Evolutionary conservation across 2,888 invertebrate species (phyloP).

Genomic region (Empis livida): DNA sequence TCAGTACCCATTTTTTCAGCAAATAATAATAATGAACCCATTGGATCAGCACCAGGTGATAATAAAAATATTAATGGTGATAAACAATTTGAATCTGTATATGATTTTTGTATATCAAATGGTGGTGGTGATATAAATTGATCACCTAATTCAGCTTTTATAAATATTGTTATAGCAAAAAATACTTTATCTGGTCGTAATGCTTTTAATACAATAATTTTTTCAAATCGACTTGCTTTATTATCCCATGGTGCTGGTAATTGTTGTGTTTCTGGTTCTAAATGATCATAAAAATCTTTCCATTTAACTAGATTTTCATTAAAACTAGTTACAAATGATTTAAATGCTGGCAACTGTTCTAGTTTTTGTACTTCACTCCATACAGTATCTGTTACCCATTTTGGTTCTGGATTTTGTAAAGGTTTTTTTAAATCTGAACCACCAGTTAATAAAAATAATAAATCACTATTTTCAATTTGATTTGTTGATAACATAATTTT

Average conservation of each 20-base stretch:
- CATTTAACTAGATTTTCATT: constrained; percentile 39
- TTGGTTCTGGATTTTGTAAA: constrained; percentile 52
- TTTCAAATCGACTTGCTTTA: constrained; percentile 56
- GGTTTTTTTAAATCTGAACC: constrained; percentile 14
- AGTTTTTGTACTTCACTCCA: constrained; percentile 74
- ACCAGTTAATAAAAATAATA: constrained; percentile 65
- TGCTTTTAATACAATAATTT: constrained; percentile 63
- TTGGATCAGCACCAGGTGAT: constrained; percentile 81
- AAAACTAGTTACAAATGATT: constrained; percentile 50
- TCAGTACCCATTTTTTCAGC: constrained; percentile 67
- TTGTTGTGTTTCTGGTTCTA: constrained; percentile 52
- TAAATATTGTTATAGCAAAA: constrained; percentile 63
- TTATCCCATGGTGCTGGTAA: constrained; percentile 54
- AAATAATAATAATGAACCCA: constrained; percentile 40
- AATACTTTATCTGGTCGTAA: constrained; percentile 75
- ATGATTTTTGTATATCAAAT: constrained; percentile 68
- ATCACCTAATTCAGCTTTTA: constrained; percentile 54
- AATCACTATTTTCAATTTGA: constrained; percentile 48
- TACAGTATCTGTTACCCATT: constrained; percentile 64
- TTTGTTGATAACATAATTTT: constrained; percentile 51
- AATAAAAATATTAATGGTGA: constrained; percentile 79
- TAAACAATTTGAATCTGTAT: constrained; percentile 61
- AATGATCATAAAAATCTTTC: constrained; percentile 50
- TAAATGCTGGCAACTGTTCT: constrained; percentile 48
- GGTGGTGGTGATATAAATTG: constrained; percentile 78